These are phyloP conservation scores for Desoria tigrina DNA, from an alignment of 2,888 invertebrate genomes.

Conservation along the genomic window DNA sequence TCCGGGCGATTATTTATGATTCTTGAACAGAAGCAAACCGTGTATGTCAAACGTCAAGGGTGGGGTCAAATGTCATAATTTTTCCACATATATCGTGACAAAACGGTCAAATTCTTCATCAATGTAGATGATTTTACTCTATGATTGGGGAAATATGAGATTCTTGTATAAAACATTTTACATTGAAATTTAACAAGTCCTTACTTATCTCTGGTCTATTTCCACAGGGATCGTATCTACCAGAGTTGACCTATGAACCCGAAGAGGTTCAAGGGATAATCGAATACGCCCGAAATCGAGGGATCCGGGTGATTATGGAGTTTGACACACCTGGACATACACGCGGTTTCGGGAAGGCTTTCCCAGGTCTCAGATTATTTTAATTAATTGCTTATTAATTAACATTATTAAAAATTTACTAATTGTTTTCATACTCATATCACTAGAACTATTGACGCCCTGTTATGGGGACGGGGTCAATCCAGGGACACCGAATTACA, in stretches of 20 bases:
- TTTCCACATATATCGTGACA: no score
- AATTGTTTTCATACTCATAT: constrained; percentile 1
- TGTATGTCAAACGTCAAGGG: no score
- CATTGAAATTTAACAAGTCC: no score
- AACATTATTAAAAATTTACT: background rate
- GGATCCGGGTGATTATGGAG: constrained; percentile 85
- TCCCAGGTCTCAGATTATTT: constrained; percentile 47
- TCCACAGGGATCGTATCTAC: constrained; percentile 38
- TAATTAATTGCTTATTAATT: background rate
- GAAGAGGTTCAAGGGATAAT: constrained; percentile 69
- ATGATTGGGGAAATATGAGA: no score
- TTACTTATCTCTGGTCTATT: background rate
- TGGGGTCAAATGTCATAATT: no score
- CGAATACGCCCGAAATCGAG: constrained; percentile 74
- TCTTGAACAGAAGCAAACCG: no score
- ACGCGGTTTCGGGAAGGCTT: constrained; percentile 36
- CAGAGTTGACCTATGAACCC: constrained; percentile 62
- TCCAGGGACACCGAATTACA: constrained; percentile 54
- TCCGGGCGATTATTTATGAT: no score
- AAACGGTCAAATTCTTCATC: no score
- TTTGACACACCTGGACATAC: constrained; percentile 79
- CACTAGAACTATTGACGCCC: no score
- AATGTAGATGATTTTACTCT: no score
- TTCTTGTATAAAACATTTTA: no score
- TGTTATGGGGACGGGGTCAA: constrained; percentile 65